Conservation (phyloP, 2,797 vertebrate species). For the Rhabdophis nuchalis region DNA sequence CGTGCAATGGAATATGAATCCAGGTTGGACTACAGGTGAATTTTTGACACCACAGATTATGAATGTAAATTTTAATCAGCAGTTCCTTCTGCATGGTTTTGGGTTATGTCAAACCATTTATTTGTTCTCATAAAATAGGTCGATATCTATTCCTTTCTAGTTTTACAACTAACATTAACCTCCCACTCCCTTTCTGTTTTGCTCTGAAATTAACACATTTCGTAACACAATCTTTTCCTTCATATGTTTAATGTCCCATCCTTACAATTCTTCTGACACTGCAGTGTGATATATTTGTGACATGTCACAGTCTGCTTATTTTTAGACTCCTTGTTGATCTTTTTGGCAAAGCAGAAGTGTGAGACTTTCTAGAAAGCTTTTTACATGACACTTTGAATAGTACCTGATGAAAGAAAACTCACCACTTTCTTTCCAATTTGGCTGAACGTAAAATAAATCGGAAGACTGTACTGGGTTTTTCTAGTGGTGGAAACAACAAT, state of each 20-base stretch:
- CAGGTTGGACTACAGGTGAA: background rate
- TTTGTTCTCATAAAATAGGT: background rate
- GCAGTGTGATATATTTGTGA: background rate
- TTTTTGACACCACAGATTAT: background rate
- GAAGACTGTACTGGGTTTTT: background rate
- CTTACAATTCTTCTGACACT: background rate
- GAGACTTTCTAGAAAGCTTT: slow-evolving; percentile 20
- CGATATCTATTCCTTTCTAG: background rate
- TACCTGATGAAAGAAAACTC: slow-evolving; percentile 18
- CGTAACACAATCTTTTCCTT: background rate
- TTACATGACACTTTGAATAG: slow-evolving; percentile 1
- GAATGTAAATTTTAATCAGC: background rate
- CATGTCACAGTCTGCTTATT: slow-evolving; percentile 12
- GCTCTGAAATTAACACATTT: background rate
- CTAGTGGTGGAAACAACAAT: background rate
- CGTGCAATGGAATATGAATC: background rate
- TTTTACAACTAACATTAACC: background rate
- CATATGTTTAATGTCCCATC: background rate
- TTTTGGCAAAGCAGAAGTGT: slow-evolving; percentile 3
- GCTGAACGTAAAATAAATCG: background rate
- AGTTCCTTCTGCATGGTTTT: background rate
- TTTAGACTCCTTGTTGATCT: slow-evolving; percentile 19
- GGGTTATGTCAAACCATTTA: background rate
- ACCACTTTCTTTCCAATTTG: background rate
- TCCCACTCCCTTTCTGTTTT: background rate